Conservation (phyloP, 2,888 invertebrate genomes). For the Drosophila acutilabella region DNA sequence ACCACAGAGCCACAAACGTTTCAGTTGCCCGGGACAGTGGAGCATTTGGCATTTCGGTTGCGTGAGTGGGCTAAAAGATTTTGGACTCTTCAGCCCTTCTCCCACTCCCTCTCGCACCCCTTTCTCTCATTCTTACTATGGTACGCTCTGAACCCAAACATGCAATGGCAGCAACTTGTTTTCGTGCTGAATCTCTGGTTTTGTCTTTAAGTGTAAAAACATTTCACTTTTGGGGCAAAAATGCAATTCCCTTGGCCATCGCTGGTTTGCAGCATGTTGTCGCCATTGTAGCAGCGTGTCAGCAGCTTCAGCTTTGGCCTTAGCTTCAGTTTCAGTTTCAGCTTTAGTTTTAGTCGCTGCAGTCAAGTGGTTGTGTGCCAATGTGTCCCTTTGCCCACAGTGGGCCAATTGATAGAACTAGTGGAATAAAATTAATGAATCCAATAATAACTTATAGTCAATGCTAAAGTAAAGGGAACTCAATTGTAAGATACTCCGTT, state of each 20-base stretch:
- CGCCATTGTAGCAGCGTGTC: slow-evolving; percentile 76
- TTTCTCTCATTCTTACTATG: no score
- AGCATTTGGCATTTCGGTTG: slow-evolving; percentile 53
- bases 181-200: slow-evolving; percentile 73
- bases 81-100: slow-evolving; percentile 10
- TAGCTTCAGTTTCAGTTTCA: neutral
- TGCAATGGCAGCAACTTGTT: slow-evolving; percentile 41
- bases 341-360: slow-evolving; percentile 46
- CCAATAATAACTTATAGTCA: neutral
- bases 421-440: neutral
- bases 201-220: slow-evolving; percentile 82
- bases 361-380: slow-evolving; percentile 65
- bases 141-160: neutral
- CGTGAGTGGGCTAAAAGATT: slow-evolving; percentile 66
- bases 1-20: slow-evolving; percentile 79
- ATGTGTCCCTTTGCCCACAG: slow-evolving; percentile 8
- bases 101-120: no score
- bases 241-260: slow-evolving; percentile 50
- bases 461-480: no score
- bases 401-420: neutral
- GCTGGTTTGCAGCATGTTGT: slow-evolving; percentile 71
- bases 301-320: slow-evolving; percentile 49
- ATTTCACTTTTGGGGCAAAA: slow-evolving; percentile 76
- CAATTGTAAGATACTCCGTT: no score
- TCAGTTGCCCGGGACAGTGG: slow-evolving; percentile 54